These are phyloP conservation scores for Rhinichthys osculus DNA, from an alignment of 2,797 vertebrate species.

Conservation along the genomic window DNA sequence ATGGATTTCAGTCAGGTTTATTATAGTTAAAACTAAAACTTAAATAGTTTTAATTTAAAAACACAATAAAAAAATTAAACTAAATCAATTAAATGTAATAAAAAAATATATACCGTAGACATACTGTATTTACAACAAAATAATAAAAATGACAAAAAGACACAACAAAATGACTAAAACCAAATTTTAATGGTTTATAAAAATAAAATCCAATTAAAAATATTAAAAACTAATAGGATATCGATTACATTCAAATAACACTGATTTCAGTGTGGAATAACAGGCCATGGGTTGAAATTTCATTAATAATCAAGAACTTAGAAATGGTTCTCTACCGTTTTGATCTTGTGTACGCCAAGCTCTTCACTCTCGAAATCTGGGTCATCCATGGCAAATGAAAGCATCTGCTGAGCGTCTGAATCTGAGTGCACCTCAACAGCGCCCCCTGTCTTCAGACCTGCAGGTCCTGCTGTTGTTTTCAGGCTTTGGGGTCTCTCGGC, in stretches of 20 bases:
- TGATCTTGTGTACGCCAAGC: slow-evolving; percentile 68
- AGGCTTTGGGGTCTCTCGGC: slow-evolving; percentile 58
- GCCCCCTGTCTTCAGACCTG: slow-evolving; percentile 58
- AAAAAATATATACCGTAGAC: not conserved
- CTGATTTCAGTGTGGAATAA: not conserved
- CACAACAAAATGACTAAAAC: not conserved
- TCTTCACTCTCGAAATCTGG: slow-evolving; percentile 85
- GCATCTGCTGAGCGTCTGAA: slow-evolving; percentile 83
- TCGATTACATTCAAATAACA: not conserved
- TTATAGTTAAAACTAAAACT: not conserved
- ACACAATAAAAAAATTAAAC: too few species aligned
- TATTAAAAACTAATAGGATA: not conserved
- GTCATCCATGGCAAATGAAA: slow-evolving; percentile 88
- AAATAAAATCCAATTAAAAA: not conserved
- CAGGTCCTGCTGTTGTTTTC: slow-evolving; percentile 42
- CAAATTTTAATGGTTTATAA: not conserved
- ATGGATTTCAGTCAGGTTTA: not conserved
- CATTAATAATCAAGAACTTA: not conserved
- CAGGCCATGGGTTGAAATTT: not conserved
- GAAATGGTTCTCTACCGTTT: slow-evolving; percentile 61
- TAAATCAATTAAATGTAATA: not conserved
- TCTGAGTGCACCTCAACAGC: slow-evolving; percentile 70
- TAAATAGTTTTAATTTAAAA: too few species aligned
- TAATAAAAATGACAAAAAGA: not conserved
- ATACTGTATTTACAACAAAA: not conserved